These are phyloP conservation scores for Apeira syringaria DNA, from an alignment of 2,888 invertebrate genomes.

Conservation along the genomic window DNA sequence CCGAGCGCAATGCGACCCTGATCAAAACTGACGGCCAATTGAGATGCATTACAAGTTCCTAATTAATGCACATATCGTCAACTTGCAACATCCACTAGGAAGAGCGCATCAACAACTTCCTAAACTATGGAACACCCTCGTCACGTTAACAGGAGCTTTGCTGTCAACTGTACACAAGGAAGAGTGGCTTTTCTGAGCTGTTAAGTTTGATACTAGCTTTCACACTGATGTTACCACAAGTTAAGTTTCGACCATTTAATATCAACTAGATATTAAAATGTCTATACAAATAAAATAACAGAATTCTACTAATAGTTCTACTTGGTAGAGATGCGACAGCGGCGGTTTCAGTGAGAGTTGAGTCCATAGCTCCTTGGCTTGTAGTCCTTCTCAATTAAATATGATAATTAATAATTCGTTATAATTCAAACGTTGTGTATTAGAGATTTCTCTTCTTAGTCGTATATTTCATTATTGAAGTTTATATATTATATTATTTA, in stretches of 20 bases:
- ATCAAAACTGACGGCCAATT: constrained; percentile 27
- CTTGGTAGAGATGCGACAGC: constrained; percentile 97
- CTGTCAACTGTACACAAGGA: too few species aligned
- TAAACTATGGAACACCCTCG: too few species aligned
- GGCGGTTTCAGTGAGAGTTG: constrained; percentile 98
- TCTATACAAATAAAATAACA: constrained; percentile 36
- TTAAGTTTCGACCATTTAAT: constrained; percentile 17
- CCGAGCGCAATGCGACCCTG: constrained; percentile 38
- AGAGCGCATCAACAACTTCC: not conserved
- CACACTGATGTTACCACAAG: too few species aligned
- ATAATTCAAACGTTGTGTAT: too few species aligned
- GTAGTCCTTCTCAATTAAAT: constrained; percentile 86
- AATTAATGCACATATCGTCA: not conserved
- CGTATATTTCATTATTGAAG: too few species aligned
- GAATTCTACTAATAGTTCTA: constrained; percentile 76
- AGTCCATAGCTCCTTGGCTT: constrained; percentile 95
- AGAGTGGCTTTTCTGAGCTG: too few species aligned
- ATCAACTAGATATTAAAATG: constrained; percentile 22
- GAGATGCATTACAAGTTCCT: constrained; percentile 23
- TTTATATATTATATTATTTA: too few species aligned
- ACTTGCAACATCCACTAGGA: constrained; percentile 11
- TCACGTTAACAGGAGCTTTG: too few species aligned
- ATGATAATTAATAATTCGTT: too few species aligned
- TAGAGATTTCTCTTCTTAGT: too few species aligned
- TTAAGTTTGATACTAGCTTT: too few species aligned